A percentile compares a stretch with the other conserved stretches of the same genome.
These are phyloP conservation scores for Apoda limacodes DNA, from an alignment of 2,888 invertebrate species.

Conservation along the genomic window DNA sequence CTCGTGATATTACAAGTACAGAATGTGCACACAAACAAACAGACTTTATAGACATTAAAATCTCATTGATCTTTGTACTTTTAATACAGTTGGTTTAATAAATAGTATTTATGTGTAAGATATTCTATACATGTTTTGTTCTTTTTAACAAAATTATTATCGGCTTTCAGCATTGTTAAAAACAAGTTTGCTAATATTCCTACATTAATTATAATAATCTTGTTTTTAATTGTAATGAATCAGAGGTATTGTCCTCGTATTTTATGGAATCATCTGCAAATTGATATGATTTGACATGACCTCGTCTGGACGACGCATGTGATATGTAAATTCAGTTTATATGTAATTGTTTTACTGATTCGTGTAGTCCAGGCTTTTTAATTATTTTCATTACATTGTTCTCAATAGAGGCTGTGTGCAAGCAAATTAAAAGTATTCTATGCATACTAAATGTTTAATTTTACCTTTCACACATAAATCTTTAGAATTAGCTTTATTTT, in stretches of 20 bases:
- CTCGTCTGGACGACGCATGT: too few relatives aligned
- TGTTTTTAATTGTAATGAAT: constrained; percentile 4
- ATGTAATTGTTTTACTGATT: too few relatives aligned
- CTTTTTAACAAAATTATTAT: constrained; percentile 15
- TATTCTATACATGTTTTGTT: constrained; percentile 36
- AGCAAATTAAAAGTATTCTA: constrained; percentile 68
- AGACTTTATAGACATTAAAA: constrained; percentile 21
- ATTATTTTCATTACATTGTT: constrained; percentile 43
- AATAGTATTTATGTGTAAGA: constrained; percentile 37
- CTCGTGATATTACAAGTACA: constrained; percentile 60
- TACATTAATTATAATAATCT: constrained; percentile 2
- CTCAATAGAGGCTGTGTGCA: constrained; percentile 67
- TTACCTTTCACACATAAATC: too few relatives aligned
- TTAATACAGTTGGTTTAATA: constrained; percentile 37
- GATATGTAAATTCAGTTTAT: too few relatives aligned
- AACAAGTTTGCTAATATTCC: constrained; percentile 23
- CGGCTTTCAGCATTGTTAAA: constrained; percentile 10
- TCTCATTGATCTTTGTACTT: constrained; percentile 45
- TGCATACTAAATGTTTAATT: constrained; percentile 28
- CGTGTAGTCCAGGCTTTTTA: constrained; percentile 25
- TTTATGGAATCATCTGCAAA: not conserved
- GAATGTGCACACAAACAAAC: constrained; percentile 42
- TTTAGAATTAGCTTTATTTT: too few relatives aligned
- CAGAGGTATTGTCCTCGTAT: constrained; percentile 3
- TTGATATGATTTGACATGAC: too few relatives aligned